Evolutionary conservation across 2,888 invertebrate species (phyloP).

Genomic region (Escarpia spicata): DNA sequence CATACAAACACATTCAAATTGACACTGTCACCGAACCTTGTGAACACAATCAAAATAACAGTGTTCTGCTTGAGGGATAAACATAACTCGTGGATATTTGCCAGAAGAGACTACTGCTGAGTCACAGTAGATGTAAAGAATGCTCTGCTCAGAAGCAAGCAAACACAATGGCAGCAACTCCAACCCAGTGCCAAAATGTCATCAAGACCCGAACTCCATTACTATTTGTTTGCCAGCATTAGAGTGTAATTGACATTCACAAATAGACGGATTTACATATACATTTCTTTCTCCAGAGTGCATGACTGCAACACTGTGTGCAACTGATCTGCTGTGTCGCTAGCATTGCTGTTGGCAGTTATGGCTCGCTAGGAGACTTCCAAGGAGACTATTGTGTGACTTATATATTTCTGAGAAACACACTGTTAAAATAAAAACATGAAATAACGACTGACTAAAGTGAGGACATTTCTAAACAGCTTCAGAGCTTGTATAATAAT

Average conservation of each 20-base stretch:
- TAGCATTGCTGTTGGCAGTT: neutral
- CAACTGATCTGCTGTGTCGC: neutral
- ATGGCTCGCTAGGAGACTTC: neutral
- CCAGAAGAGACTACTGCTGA: too few species aligned
- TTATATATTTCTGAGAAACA: neutral
- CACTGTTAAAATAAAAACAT: neutral
- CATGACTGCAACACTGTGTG: neutral
- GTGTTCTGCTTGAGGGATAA: too few species aligned
- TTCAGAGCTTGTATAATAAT: too few species aligned
- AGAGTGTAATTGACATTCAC: too few species aligned
- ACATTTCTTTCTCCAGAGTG: neutral
- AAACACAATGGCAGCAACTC: too few species aligned
- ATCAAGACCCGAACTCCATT: too few species aligned
- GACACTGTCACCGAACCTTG: conserved; percentile 64
- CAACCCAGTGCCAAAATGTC: too few species aligned
- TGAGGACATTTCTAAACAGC: neutral
- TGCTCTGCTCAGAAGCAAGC: neutral
- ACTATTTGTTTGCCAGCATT: too few species aligned
- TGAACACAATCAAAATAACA: neutral
- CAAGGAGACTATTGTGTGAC: neutral
- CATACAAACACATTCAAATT: too few species aligned
- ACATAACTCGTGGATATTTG: too few species aligned
- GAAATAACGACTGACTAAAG: neutral
- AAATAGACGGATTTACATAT: neutral
- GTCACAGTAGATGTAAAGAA: neutral